phyloP scores from a whole-genome alignment of 2,113 vertebrate species.

The Anas platyrhynchos region DNA sequence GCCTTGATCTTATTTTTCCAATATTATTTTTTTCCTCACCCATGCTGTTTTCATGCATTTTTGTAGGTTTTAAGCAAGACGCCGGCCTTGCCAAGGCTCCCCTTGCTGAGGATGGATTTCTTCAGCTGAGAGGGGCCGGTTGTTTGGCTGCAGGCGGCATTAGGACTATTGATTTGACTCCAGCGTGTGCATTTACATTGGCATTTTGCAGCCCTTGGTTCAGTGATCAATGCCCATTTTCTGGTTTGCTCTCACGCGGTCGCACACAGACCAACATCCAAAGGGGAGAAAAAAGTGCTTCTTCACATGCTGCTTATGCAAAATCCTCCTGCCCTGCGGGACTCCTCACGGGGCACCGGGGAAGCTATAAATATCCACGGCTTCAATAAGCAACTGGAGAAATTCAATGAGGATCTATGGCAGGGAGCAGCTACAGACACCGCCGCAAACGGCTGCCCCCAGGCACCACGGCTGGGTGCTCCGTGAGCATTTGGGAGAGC shows the following conservation, averaged over 20 bases:
- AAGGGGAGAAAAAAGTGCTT: background rate
- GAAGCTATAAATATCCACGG: background rate
- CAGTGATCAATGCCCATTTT: background rate
- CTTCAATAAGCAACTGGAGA: background rate
- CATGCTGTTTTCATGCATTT: background rate
- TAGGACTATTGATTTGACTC: background rate
- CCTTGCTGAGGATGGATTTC: too few species aligned
- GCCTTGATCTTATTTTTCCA: background rate
- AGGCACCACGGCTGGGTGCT: background rate
- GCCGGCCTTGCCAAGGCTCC: background rate
- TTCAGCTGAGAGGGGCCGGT: background rate
- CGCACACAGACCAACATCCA: background rate
- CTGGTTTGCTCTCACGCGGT: background rate
- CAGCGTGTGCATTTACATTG: background rate
- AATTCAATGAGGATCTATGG: background rate
- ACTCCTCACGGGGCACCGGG: background rate
- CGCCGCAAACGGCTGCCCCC: rapidly evolving
- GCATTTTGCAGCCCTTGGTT: background rate
- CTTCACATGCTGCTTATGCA: background rate
- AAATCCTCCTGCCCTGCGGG: background rate
- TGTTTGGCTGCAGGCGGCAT: background rate
- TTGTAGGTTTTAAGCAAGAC: background rate
- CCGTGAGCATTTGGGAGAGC: background rate
- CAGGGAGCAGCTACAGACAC: rapidly evolving
- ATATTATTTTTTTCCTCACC: rapidly evolving